These are phyloP conservation scores for Amazona vittata DNA, from an alignment of 2,113 vertebrate genomes.

Conservation along the genomic window DNA sequence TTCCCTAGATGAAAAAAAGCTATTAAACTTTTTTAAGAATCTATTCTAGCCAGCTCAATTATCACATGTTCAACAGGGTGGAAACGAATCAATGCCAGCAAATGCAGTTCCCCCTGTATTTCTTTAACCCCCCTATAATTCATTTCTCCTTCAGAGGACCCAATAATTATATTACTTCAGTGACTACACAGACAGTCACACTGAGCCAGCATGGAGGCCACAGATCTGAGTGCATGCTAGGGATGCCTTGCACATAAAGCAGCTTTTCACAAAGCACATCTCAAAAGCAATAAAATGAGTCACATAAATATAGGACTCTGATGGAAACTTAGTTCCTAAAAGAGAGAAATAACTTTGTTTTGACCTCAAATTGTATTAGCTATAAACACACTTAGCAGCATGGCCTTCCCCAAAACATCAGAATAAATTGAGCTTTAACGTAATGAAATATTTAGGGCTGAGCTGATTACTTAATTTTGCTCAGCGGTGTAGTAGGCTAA, in stretches of 20 bases:
- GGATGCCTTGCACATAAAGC: not conserved
- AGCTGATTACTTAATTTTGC: constrained; percentile 32
- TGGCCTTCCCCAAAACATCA: constrained; percentile 19
- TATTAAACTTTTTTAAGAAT: not conserved
- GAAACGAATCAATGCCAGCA: not conserved
- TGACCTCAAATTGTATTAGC: constrained; percentile 14
- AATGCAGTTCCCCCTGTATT: not conserved
- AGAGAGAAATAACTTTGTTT: constrained; percentile 27
- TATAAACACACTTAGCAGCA: constrained; percentile 28
- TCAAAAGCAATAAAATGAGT: not conserved
- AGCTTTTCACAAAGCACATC: not conserved
- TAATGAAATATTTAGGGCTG: constrained; percentile 51
- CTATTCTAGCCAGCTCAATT: not conserved
- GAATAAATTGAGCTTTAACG: not conserved
- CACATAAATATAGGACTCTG: not conserved
- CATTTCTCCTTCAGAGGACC: not conserved
- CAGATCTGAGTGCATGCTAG: not conserved
- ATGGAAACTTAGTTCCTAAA: not conserved
- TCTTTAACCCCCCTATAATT: not conserved
- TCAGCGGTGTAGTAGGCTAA: constrained; percentile 5
- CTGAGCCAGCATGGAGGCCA: not conserved
- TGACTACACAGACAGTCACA: not conserved
- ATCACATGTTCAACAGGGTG: not conserved
- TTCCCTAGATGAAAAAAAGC: not conserved
- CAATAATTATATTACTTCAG: not conserved